Evolutionary conservation across 2,113 vertebrate species (phyloP).

Genomic region (Oryzias melastigma): DNA sequence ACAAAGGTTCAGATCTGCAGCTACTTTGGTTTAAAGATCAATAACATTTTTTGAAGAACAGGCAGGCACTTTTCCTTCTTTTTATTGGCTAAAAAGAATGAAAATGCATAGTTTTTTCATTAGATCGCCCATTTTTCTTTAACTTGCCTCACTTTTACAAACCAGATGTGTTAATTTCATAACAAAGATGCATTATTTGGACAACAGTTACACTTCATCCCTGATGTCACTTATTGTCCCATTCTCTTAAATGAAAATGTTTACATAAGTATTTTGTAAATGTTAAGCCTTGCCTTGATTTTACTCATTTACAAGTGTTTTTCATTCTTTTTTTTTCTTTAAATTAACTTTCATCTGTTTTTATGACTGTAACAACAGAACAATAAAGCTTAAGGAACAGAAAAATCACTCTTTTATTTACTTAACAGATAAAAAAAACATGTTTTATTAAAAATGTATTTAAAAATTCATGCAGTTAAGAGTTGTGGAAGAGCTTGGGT

Average conservation of each 20-base stretch:
- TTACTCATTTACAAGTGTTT: neutral
- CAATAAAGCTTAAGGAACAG: constrained; percentile 30
- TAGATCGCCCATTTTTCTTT: neutral
- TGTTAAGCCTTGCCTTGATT: neutral
- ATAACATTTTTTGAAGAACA: too few species aligned
- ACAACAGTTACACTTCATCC: neutral
- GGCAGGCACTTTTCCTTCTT: neutral
- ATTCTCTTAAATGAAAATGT: neutral
- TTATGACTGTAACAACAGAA: constrained; percentile 24
- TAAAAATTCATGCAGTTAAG: neutral
- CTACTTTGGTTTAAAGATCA: neutral
- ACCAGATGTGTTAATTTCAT: neutral
- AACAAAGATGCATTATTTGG: neutral
- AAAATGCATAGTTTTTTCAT: neutral
- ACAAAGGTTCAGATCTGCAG: neutral
- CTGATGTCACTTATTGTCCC: neutral
- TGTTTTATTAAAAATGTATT: neutral
- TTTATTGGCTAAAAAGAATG: neutral
- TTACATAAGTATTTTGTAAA: constrained; percentile 44
- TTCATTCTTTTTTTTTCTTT: constrained; percentile 25
- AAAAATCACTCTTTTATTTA: neutral
- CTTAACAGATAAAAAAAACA: constrained; percentile 1
- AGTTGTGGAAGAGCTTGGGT: neutral
- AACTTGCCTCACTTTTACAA: neutral
- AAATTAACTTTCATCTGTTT: constrained; percentile 21